Evolutionary conservation across 2,113 vertebrate species (phyloP).

Genomic region (Candoia aspera): DNA sequence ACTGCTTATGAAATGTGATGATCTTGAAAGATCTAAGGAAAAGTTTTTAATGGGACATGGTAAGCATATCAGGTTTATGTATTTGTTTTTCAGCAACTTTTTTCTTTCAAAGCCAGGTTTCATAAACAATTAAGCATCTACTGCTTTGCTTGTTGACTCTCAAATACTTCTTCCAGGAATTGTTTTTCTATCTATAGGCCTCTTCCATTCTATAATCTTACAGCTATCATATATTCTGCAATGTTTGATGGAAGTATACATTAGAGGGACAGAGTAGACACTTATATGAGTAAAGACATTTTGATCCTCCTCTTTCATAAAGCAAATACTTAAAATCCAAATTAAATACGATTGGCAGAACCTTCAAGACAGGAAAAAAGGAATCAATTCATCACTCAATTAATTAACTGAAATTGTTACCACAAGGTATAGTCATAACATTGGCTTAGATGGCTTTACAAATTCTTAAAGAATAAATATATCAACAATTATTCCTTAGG

Average conservation of each 20-base stretch:
- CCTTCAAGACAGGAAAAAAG: background rate
- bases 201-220: no score
- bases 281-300: background rate
- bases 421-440: background rate
- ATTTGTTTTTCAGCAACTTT: background rate
- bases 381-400: background rate
- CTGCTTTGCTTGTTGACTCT: background rate
- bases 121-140: no score
- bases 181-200: background rate
- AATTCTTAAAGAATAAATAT: background rate
- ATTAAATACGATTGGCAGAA: background rate
- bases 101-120: background rate
- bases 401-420: background rate
- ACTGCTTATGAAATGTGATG: background rate
- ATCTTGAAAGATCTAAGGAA: background rate
- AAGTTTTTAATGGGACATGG: background rate
- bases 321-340: background rate
- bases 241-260: no score
- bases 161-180: background rate
- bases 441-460: background rate
- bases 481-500: background rate
- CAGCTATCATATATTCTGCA: no score
- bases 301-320: background rate
- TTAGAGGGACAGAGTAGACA: background rate
- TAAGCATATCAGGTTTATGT: background rate